Percentiles rank a stretch among this genome's conserved stretches.
Evolutionary conservation across 2,888 invertebrate genomes (phyloP).

Genomic region (Cosmorhoe ocellata): DNA sequence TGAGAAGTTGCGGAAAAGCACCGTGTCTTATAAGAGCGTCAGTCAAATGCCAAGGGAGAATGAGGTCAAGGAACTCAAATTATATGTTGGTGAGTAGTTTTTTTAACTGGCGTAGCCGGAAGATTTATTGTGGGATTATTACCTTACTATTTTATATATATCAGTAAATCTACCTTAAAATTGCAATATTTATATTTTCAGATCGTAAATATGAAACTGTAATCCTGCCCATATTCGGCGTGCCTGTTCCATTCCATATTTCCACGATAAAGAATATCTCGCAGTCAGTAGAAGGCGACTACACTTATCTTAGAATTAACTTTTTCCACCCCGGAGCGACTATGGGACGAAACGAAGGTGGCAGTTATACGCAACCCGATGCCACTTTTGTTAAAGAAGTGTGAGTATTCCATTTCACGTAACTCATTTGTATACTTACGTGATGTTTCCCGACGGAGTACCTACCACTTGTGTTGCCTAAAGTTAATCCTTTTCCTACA

Average conservation of each 20-base stretch:
- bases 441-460: no score
- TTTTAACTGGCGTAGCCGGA: no score
- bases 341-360: slow-evolving; percentile 96
- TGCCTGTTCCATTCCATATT: slow-evolving; percentile 98
- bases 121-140: no score
- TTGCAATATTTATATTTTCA: slow-evolving; percentile 56
- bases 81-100: slow-evolving; percentile 93
- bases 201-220: slow-evolving; percentile 99
- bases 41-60: slow-evolving; percentile 96
- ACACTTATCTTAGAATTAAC: slow-evolving; percentile 98
- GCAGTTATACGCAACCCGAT: slow-evolving; percentile 95
- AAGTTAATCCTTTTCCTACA: no score
- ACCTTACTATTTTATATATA: no score
- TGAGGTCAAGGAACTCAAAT: slow-evolving; percentile 95
- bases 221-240: slow-evolving; percentile 98
- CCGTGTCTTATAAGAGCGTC: slow-evolving; percentile 95
- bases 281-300: slow-evolving; percentile 99
- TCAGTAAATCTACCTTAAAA: background rate
- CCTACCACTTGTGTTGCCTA: no score
- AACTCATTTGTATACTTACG: no score
- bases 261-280: slow-evolving; percentile 99
- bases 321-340: slow-evolving; percentile 99
- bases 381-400: slow-evolving; percentile 99
- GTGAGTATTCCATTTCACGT: slow-evolving; percentile 80
- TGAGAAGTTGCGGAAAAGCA: slow-evolving; percentile 95